Evolutionary conservation across 2,113 vertebrate species (phyloP).

Genomic region (Nansenia antarctica): DNA sequence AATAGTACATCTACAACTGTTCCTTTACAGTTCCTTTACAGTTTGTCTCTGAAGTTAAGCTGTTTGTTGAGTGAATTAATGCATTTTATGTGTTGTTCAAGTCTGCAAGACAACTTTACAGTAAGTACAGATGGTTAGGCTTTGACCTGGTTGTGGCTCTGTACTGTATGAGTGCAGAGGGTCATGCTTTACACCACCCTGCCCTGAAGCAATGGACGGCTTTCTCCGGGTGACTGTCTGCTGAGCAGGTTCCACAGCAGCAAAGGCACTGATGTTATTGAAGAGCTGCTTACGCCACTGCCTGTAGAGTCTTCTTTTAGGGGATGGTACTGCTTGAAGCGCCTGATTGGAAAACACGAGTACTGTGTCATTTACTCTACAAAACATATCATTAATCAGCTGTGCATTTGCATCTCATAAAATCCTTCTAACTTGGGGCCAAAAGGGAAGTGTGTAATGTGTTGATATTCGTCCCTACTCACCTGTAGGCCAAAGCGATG

Average conservation of each 20-base stretch:
- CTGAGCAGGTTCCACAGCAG: conserved; percentile 79
- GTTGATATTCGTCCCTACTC: conserved; percentile 32
- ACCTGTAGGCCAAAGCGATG: conserved; percentile 83
- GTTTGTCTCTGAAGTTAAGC: neutral
- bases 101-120: neutral
- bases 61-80: no score
- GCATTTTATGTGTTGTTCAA: no score
- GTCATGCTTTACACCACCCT: conserved; percentile 74
- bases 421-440: neutral
- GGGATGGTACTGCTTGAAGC: conserved; percentile 72
- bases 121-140: neutral
- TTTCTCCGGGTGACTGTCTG: conserved; percentile 76
- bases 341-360: conserved; percentile 60
- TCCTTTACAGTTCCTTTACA: neutral
- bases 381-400: neutral
- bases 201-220: conserved; percentile 83
- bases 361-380: neutral
- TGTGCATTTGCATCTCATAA: neutral
- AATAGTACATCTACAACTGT: neutral
- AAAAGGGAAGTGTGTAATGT: neutral
- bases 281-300: conserved; percentile 50
- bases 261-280: conserved; percentile 71
- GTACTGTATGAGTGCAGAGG: conserved; percentile 5
- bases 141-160: neutral
- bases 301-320: conserved; percentile 44